Evolutionary conservation across 1,140 invertebrate genomes (phyloP), one percentile per base, ranked within the genome.

Genomic region (Drosophila lowei): DNA sequence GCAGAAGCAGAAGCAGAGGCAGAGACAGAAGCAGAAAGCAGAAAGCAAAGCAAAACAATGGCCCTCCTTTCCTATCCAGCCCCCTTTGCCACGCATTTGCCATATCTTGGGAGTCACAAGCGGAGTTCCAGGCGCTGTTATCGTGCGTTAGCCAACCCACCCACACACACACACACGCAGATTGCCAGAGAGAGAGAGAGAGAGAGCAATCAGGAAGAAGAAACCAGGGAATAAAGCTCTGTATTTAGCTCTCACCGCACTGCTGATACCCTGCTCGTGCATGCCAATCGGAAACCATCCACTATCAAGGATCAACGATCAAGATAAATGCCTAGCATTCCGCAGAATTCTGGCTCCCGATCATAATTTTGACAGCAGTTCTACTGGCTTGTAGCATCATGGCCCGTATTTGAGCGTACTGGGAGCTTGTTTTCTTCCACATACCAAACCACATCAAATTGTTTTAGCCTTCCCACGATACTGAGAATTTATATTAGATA

Each of bases 81-180:
- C 30, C 42, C 25, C 42, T 2, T n/a, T 42, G 21, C 16, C 62
- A 1, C 6, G 42, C 34, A 38, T 38, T 38, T 13, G 13, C 41
- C 23, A 3, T 4, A 6, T 41, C 54, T 18, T 16, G 7, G 16
- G 41, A 38, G 44, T 57, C 44, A 46, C 42, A 28, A 54, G 34
- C 13, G 34, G 34, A 63, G 60, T 68, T 70, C 64, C 58, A 62
- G 58, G 57, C 50, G 53, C 77, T 77, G 64, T 84, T 85, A 80
- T 85, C 77, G 80, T 79, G 68, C 80, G 59, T 72, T 84, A 58
- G 72, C 60, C 58, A 73, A 80, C 76, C 79, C 80, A 84, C 80
- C 80, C 80, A 53, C 46, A 73, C 47, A 60, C 42, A 75, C 44
- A 59, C 15, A 43, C 28, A 49, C 42, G 38, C 16, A 48, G 41